Evolutionary conservation across 2,113 vertebrate species (phyloP).

Genomic region (Malaclemys terrapin): DNA sequence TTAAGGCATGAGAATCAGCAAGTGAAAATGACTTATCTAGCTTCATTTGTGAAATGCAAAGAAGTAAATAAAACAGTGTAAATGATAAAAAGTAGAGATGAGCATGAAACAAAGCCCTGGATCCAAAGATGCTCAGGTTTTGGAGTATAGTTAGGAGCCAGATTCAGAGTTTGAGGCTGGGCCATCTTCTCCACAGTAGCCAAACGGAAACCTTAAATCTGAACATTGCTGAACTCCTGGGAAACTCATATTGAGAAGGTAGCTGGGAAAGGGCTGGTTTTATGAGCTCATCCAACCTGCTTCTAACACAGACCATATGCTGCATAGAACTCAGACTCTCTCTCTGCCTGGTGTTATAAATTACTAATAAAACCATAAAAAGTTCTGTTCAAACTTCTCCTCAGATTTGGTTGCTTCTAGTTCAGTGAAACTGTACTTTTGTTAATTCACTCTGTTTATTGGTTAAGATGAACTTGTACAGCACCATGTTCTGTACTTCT

Average conservation of each 20-base stretch:
- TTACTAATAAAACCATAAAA: not conserved
- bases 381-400: not conserved
- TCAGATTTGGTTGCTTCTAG: not conserved
- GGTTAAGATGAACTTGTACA: not conserved
- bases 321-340: too few relatives aligned
- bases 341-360: not conserved
- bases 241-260: not conserved
- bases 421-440: not conserved
- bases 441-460: not conserved
- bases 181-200: not conserved
- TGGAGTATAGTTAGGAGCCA: not conserved
- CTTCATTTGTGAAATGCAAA: not conserved
- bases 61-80: not conserved
- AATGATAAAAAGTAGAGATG: not conserved
- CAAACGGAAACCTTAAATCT: not conserved
- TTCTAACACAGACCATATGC: too few relatives aligned
- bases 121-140: not conserved
- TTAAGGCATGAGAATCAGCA: not conserved
- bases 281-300: not conserved
- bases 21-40: not conserved
- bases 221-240: not conserved
- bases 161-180: not conserved
- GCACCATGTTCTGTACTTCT: not conserved
- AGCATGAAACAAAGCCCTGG: not conserved
- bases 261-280: not conserved